A percentile compares a stretch with the other conserved stretches of the same genome.
These are phyloP conservation scores for Sicus ferrugineus DNA, from an alignment of 2,888 invertebrate species.

Conservation along the genomic window DNA sequence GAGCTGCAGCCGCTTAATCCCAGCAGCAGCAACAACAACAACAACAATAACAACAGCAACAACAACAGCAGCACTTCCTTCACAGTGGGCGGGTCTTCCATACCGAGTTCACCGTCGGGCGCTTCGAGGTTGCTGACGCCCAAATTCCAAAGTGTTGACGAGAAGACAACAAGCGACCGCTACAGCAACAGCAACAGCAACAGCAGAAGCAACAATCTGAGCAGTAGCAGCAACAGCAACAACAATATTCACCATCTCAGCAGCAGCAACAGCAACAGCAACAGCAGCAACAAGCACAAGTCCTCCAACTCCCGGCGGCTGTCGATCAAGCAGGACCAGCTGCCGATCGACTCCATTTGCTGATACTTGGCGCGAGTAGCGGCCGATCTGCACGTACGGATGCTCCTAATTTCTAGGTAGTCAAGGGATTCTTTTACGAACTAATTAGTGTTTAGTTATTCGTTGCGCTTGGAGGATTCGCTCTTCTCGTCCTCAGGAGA, in stretches of 20 bases:
- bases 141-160: conserved; percentile 63
- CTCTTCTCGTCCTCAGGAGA: neutral
- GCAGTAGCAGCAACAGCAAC: conserved; percentile 43
- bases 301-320: conserved; percentile 57
- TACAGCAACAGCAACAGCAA: conserved; percentile 47
- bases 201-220: conserved; percentile 39
- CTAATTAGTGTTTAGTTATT: conserved; percentile 16
- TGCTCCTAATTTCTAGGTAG: no score
- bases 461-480: neutral
- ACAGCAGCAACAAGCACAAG: conserved; percentile 43
- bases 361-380: conserved; percentile 55
- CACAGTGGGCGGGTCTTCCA: conserved; percentile 56
- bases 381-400: no score
- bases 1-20: conserved; percentile 57
- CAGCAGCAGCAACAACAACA: conserved; percentile 42
- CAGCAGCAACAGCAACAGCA: conserved; percentile 42
- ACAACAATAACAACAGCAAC: conserved; percentile 34
- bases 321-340: conserved; percentile 63
- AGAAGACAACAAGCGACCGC: conserved; percentile 58
- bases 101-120: conserved; percentile 48
- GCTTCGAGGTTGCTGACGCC: conserved; percentile 43
- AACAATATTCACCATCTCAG: conserved; percentile 45
- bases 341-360: conserved; percentile 64
- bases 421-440: neutral
- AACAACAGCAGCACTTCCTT: conserved; percentile 46